Percentiles rank a stretch among this genome's conserved stretches.
Conservation (phyloP, 1,140 invertebrate genomes). For the Antheraea pernyi region DNA sequence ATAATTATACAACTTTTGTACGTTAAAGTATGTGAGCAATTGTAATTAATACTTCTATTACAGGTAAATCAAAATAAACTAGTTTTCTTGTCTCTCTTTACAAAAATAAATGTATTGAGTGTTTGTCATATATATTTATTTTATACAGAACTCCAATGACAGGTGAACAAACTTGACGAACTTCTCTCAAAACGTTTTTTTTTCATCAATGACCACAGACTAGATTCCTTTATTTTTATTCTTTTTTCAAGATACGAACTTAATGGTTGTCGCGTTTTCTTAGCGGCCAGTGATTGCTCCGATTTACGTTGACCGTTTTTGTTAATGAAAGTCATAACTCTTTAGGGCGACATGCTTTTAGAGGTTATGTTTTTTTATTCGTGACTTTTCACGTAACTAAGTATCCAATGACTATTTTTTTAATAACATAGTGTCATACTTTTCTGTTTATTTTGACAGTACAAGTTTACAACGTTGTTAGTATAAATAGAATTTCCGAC, state of each 20-base stretch:
- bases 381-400: too few species aligned
- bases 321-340: slow-evolving; percentile 63
- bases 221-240: slow-evolving; percentile 39
- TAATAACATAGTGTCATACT: too few species aligned
- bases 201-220: slow-evolving; percentile 27
- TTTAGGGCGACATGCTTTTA: slow-evolving; percentile 12
- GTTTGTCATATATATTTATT: not conserved
- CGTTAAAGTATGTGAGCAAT: too few species aligned
- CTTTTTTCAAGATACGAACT: slow-evolving; percentile 41
- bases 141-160: not conserved
- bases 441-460: too few species aligned
- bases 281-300: slow-evolving; percentile 45
- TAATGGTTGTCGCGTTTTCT: slow-evolving; percentile 61
- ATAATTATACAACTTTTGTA: too few species aligned
- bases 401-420: too few species aligned
- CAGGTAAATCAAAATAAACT: too few species aligned
- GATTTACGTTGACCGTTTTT: slow-evolving; percentile 52
- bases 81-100: too few species aligned
- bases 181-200: not conserved
- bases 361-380: slow-evolving; percentile 12
- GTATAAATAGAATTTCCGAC: too few species aligned
- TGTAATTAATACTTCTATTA: too few species aligned
- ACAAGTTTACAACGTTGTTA: too few species aligned
- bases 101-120: too few species aligned
- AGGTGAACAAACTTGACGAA: slow-evolving; percentile 2